Percentiles rank a stretch among this genome's conserved stretches.
Conservation (phyloP, 2,113 vertebrate genomes). For the Larimichthys polyactis region DNA sequence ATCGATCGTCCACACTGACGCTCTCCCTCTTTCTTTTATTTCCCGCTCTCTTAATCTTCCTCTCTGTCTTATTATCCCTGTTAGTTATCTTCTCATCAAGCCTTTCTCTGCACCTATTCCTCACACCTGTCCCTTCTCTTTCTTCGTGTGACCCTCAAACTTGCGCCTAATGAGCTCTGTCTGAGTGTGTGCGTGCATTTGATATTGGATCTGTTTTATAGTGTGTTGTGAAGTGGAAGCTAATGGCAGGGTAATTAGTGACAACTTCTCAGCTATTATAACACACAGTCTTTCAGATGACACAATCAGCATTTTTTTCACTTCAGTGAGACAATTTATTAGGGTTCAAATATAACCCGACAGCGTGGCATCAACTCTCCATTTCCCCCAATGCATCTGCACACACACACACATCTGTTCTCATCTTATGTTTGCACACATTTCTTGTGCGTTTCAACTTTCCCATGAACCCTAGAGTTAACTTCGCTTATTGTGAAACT, state of each 20-base stretch:
- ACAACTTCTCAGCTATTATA: too few species aligned
- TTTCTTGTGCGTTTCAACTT: neutral
- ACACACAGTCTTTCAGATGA: slow-evolving; percentile 4
- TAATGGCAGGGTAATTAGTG: slow-evolving; percentile 62
- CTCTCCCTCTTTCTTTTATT: slow-evolving; percentile 8
- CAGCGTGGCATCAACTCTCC: neutral
- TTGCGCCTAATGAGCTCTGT: slow-evolving; percentile 54
- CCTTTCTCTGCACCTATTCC: slow-evolving; percentile 32
- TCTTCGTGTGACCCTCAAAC: slow-evolving; percentile 54
- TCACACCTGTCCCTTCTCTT: slow-evolving; percentile 44
- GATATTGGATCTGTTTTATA: slow-evolving; percentile 29
- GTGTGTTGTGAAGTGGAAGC: slow-evolving; percentile 39
- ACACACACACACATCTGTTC: neutral
- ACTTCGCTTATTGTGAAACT: neutral
- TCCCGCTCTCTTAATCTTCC: slow-evolving; percentile 31
- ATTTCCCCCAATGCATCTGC: neutral
- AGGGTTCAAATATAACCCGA: slow-evolving; percentile 1
- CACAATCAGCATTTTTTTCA: slow-evolving; percentile 11
- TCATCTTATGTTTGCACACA: neutral
- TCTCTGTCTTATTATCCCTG: slow-evolving; percentile 30
- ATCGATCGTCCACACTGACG: neutral
- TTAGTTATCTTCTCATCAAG: slow-evolving; percentile 59
- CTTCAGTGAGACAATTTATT: slow-evolving; percentile 24
- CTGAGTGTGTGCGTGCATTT: slow-evolving; percentile 20
- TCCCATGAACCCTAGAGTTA: too few species aligned